These are phyloP conservation scores for Anoplolepis gracilipes DNA, from an alignment of 1,140 invertebrate species.

Conservation along the genomic window DNA sequence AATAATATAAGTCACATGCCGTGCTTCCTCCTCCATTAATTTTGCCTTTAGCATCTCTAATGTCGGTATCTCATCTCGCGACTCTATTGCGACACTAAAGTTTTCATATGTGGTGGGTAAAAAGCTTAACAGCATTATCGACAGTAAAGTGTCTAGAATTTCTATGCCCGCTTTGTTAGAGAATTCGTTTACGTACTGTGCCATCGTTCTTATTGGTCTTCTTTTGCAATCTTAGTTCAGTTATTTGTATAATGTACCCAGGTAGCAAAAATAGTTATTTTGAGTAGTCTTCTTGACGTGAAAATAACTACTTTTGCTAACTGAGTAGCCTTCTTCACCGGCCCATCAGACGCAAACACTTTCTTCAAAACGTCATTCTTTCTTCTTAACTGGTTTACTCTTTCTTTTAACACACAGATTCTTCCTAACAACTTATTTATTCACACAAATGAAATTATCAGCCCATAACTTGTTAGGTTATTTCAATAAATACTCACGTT, in stretches of 20 bases:
- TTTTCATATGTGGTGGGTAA: slow-evolving; percentile 26
- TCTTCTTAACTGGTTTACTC: neutral
- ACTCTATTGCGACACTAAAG: slow-evolving; percentile 31
- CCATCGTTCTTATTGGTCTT: neutral
- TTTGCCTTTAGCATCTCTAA: slow-evolving; percentile 25
- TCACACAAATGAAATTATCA: neutral
- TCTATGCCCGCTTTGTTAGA: neutral
- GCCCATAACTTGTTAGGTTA: slow-evolving; percentile 32
- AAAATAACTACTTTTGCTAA: too few relatives aligned
- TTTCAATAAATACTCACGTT: too few relatives aligned
- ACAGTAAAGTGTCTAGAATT: neutral
- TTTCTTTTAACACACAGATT: too few relatives aligned
- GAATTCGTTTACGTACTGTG: slow-evolving; percentile 16
- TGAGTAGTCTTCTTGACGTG: too few relatives aligned
- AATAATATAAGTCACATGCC: too few relatives aligned
- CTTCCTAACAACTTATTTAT: too few relatives aligned
- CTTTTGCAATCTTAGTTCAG: neutral
- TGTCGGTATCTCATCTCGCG: slow-evolving; percentile 5
- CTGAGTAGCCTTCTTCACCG: neutral
- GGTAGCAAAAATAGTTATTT: too few relatives aligned
- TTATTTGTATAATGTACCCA: neutral
- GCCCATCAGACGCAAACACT: neutral
- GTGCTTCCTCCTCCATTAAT: slow-evolving; percentile 24
- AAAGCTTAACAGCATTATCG: slow-evolving; percentile 16
- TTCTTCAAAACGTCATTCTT: neutral